Percentiles rank a stretch among this genome's conserved stretches.
phyloP scores from a whole-genome alignment of 2,113 vertebrate species.

The Scomber scombrus region DNA sequence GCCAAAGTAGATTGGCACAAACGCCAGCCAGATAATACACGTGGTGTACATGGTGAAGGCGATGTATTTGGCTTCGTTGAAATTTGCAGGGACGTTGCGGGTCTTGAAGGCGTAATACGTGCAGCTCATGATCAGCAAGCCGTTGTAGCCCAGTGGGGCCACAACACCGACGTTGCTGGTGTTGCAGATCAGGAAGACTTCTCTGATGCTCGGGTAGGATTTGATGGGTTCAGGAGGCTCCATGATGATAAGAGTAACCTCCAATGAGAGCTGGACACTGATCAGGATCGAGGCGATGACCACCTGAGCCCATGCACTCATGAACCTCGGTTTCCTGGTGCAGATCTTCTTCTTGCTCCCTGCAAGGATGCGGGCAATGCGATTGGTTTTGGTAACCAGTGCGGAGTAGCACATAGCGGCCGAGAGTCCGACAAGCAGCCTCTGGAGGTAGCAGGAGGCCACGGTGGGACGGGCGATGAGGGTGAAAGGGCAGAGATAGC shows the following conservation, averaged over 20 bases:
- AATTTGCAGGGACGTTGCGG: slow-evolving; percentile 97
- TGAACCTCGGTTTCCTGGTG: slow-evolving; percentile 96
- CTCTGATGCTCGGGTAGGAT: slow-evolving; percentile 96
- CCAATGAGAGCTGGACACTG: slow-evolving; percentile 92
- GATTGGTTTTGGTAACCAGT: slow-evolving; percentile 97
- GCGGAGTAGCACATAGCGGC: slow-evolving; percentile 99
- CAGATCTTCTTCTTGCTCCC: slow-evolving; percentile 99
- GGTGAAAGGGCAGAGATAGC: slow-evolving; percentile 96
- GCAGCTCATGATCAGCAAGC: slow-evolving; percentile 97
- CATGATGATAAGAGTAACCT: slow-evolving; percentile 94
- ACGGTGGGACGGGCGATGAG: slow-evolving; percentile 94
- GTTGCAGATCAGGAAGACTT: slow-evolving; percentile 98
- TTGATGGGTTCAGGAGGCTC: slow-evolving; percentile 95
- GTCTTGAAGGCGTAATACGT: slow-evolving; percentile 99
- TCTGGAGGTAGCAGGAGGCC: slow-evolving; percentile 95
- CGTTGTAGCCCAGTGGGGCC: slow-evolving; percentile 96
- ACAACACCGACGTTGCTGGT: slow-evolving; percentile 96
- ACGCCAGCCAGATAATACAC: slow-evolving; percentile 98
- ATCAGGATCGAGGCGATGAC: slow-evolving; percentile 94
- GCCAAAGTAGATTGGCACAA: slow-evolving; percentile 98
- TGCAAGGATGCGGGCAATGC: slow-evolving; percentile 96
- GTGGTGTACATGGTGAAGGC: slow-evolving; percentile 99
- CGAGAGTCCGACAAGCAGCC: slow-evolving; percentile 95
- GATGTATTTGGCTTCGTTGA: slow-evolving; percentile 99
- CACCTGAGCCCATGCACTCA: slow-evolving; percentile 98